Conservation (phyloP, 2,797 vertebrate genomes). For the Premnoplex brunnescens region DNA sequence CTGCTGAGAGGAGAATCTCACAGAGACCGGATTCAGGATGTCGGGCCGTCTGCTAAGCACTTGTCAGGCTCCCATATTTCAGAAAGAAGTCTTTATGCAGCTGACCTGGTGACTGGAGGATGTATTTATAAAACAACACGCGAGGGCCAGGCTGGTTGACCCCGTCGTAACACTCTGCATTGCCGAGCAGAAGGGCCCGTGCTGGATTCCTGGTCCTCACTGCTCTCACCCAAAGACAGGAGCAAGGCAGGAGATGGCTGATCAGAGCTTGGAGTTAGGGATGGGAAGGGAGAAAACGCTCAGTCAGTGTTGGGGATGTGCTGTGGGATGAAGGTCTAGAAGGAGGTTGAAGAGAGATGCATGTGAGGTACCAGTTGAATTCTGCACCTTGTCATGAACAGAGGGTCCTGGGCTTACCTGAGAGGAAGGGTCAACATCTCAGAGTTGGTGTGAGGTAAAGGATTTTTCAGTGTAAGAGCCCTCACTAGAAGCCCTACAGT, state of each 20-base stretch:
- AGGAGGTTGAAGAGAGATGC: background rate
- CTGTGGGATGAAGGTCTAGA: background rate
- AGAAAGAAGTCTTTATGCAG: background rate
- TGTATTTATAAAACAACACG: slow-evolving; percentile 35
- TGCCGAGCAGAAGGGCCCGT: background rate
- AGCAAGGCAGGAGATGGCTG: background rate
- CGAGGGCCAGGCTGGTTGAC: background rate
- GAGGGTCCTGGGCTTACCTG: accelerated
- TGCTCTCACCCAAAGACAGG: background rate
- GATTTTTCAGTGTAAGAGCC: background rate
- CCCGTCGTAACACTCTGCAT: accelerated
- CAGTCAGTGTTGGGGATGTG: background rate
- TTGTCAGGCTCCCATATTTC: slow-evolving; percentile 58
- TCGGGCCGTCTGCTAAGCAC: slow-evolving; percentile 57
- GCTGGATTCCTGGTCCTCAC: background rate
- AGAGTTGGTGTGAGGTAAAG: background rate
- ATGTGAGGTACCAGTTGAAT: background rate
- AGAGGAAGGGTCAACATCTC: background rate
- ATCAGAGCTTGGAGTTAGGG: accelerated
- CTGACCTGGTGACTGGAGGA: slow-evolving; percentile 40
- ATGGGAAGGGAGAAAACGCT: background rate
- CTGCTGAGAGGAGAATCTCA: slow-evolving; percentile 49
- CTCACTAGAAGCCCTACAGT: background rate
- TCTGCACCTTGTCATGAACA: accelerated
- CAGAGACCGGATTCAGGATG: slow-evolving; percentile 59